Evolutionary conservation across 1,140 invertebrate species (phyloP).

Genomic region (Lordiphosa mommai): DNA sequence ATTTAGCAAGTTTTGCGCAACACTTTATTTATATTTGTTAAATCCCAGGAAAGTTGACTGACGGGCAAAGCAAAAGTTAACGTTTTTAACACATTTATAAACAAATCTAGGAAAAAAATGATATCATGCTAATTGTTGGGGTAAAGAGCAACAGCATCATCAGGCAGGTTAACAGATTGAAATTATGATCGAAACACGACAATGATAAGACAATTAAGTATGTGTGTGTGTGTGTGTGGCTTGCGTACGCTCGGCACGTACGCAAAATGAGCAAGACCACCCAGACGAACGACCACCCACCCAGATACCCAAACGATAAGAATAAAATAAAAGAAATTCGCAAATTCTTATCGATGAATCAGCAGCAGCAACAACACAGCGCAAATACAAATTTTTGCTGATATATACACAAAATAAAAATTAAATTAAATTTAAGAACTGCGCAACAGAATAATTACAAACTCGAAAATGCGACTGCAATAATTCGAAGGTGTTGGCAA

Average conservation of each 20-base stretch:
- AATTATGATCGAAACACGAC: slow-evolving; percentile 19
- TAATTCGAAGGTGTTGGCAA: slow-evolving; percentile 32
- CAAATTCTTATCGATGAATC: slow-evolving; percentile 38
- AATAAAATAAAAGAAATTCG: slow-evolving; percentile 32
- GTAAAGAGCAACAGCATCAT: slow-evolving; percentile 34
- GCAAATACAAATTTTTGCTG: slow-evolving; percentile 18
- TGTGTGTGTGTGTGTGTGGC: slow-evolving; percentile 16
- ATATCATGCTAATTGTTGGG: slow-evolving; percentile 52
- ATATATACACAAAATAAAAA: background rate
- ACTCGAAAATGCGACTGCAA: slow-evolving; percentile 46
- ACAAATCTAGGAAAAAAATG: slow-evolving; percentile 26
- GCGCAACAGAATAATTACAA: slow-evolving; percentile 68
- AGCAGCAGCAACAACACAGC: no score
- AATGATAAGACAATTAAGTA: slow-evolving; percentile 35
- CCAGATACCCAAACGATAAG: slow-evolving; percentile 40
- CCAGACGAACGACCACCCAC: slow-evolving; percentile 26
- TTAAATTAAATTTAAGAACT: slow-evolving; percentile 27
- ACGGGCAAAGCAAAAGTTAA: slow-evolving; percentile 11
- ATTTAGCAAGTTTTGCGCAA: slow-evolving; percentile 38
- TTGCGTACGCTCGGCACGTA: slow-evolving; percentile 55
- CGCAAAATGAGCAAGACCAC: slow-evolving; percentile 29
- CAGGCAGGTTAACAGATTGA: slow-evolving; percentile 27
- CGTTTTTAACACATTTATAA: slow-evolving; percentile 22
- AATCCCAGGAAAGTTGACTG: slow-evolving; percentile 9
- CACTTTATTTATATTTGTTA: slow-evolving; percentile 25